These are phyloP conservation scores for Listronotus bonariensis DNA, from an alignment of 1,140 invertebrate species.

Conservation along the genomic window DNA sequence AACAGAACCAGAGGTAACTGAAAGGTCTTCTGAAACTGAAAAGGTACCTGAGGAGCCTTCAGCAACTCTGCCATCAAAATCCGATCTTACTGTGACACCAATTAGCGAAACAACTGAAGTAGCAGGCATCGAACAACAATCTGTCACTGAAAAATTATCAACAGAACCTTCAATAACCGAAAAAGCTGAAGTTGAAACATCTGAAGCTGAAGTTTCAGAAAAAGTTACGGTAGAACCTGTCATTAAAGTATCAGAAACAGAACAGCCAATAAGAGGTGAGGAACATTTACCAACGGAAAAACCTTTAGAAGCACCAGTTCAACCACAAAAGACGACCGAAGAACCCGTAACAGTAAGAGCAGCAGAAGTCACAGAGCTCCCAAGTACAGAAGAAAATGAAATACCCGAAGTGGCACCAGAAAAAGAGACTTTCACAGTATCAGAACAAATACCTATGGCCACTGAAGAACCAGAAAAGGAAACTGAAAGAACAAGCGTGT, in stretches of 20 bases:
- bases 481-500: background rate
- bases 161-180: background rate
- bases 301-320: constrained; percentile 20
- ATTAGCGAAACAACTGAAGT: background rate
- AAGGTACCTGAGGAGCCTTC: constrained; percentile 3
- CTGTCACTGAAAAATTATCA: background rate
- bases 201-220: constrained; percentile 11
- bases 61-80: no score
- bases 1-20: constrained; percentile 3
- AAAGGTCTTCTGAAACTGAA: constrained; percentile 1
- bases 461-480: constrained; percentile 17
- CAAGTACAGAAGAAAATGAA: constrained; percentile 35
- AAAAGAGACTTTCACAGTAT: constrained; percentile 32
- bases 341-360: constrained; percentile 17
- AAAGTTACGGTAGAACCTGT: constrained; percentile 17
- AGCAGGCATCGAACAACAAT: background rate
- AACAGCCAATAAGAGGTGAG: constrained; percentile 1
- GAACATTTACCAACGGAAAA: constrained; percentile 4
- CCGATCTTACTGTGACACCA: background rate
- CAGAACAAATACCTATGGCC: constrained; percentile 20
- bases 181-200: constrained; percentile 8
- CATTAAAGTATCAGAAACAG: constrained; percentile 8
- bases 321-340: constrained; percentile 16
- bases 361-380: constrained; percentile 11
- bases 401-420: constrained; percentile 31